Evolutionary conservation across 2,888 invertebrate species (phyloP).

Genomic region (Balanococcus diminutus): DNA sequence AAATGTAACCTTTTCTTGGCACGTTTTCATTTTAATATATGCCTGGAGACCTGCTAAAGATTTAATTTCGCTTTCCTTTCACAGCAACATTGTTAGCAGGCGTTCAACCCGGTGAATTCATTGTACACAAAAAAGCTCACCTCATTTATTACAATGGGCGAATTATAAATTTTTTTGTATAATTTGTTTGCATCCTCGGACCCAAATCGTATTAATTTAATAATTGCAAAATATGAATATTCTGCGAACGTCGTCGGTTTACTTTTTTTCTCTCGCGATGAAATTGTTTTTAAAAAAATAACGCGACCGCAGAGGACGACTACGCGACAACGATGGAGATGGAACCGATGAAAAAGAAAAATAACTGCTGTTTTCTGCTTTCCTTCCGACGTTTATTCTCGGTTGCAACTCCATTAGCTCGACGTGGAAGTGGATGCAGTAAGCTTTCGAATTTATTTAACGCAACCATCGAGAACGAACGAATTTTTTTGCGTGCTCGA

Average conservation of each 20-base stretch:
- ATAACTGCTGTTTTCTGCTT: not conserved
- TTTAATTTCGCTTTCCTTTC: conserved; percentile 31
- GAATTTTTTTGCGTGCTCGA: not conserved
- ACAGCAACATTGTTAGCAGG: conserved; percentile 20
- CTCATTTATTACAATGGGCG: not conserved
- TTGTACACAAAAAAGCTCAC: not conserved
- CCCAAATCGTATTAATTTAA: not conserved
- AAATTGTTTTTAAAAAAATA: not conserved
- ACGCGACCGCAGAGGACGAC: not conserved
- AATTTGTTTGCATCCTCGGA: not conserved
- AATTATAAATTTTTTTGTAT: conserved; percentile 28
- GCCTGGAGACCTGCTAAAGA: not conserved
- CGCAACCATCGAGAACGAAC: not conserved
- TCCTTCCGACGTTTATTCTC: not conserved
- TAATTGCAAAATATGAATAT: conserved; percentile 7
- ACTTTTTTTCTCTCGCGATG: not conserved
- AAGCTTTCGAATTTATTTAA: conserved; percentile 7
- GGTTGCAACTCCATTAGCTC: not conserved
- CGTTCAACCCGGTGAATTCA: conserved; percentile 6
- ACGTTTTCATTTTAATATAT: conserved; percentile 20
- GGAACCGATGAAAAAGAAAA: not conserved
- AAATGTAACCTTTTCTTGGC: conserved; percentile 31
- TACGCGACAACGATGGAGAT: not conserved
- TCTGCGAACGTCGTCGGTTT: not conserved
- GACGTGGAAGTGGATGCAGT: not conserved